phyloP scores from a whole-genome alignment of 2,888 invertebrate species.

The Zaprionus bogoriensis region DNA sequence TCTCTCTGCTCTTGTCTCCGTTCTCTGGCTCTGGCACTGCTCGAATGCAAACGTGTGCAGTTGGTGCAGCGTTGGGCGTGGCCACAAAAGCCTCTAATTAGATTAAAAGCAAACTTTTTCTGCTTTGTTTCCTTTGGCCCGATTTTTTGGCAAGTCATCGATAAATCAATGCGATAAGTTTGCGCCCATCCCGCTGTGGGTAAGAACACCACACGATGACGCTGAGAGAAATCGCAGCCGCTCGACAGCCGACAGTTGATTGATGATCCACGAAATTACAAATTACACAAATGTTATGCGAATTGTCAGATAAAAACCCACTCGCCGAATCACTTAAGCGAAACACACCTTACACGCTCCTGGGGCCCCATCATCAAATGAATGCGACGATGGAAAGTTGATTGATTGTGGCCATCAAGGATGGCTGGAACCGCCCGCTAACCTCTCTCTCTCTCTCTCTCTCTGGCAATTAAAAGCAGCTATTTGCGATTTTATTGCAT shows the following conservation, averaged over 20 bases:
- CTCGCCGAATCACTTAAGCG: conserved; percentile 56
- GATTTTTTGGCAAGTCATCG: conserved; percentile 61
- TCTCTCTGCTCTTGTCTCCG: background rate
- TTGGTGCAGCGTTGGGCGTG: conserved; percentile 39
- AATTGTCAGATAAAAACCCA: conserved; percentile 46
- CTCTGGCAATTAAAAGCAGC: too few relatives aligned
- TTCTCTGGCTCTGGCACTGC: background rate
- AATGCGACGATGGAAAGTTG: conserved; percentile 38
- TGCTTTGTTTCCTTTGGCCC: background rate
- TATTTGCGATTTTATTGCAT: background rate
- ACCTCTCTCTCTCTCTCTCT: too few relatives aligned
- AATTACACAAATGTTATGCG: conserved; percentile 71
- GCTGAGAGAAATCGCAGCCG: conserved; percentile 43
- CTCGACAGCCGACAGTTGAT: conserved; percentile 66
- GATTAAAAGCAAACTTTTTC: conserved; percentile 24
- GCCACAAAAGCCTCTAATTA: conserved; percentile 40
- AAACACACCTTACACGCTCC: conserved; percentile 64
- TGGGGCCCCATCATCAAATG: conserved; percentile 18
- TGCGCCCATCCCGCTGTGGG: background rate
- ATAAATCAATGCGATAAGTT: conserved; percentile 67
- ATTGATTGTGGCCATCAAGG: conserved; percentile 56
- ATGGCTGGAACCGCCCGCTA: too few relatives aligned
- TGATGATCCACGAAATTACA: conserved; percentile 75
- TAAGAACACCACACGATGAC: too few relatives aligned
- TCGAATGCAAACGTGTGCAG: conserved; percentile 39